Evolutionary conservation across 2,888 invertebrate species (phyloP).

Genomic region (Polia nebulosa): DNA sequence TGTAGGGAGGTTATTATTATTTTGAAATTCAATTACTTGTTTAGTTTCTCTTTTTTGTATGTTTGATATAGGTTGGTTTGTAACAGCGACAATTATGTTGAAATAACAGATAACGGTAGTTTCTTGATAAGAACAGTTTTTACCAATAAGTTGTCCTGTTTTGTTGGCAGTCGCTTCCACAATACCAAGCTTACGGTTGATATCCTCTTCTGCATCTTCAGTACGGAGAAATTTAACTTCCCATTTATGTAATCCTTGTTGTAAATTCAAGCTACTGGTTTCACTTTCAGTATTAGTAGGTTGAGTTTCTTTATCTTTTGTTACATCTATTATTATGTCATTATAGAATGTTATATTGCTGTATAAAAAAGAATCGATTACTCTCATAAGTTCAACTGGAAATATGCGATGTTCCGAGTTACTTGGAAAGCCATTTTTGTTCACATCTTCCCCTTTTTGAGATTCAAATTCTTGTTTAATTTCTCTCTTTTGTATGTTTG

Average conservation of each 20-base stretch:
- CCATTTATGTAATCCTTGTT: constrained; percentile 33
- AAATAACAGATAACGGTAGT: neutral
- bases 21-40: constrained; percentile 15
- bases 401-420: fast-evolving
- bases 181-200: neutral
- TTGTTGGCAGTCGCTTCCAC: constrained; percentile 5
- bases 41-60: neutral
- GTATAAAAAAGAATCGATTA: neutral
- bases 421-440: neutral
- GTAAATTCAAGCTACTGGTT: neutral
- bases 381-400: neutral
- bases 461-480: too few species aligned
- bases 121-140: neutral
- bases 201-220: neutral
- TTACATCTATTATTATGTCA: constrained; percentile 2
- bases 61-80: neutral
- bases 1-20: neutral
- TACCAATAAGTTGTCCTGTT: neutral
- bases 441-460: neutral
- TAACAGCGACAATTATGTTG: too few species aligned
- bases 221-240: constrained; percentile 4
- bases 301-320: neutral
- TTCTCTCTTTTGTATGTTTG: constrained; percentile 17
- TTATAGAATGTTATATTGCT: neutral
- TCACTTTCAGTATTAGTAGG: neutral